A percentile compares a stretch with the other conserved stretches of the same genome.
These are phyloP conservation scores for Dicrurus megarhynchus DNA, from an alignment of 2,113 vertebrate genomes.

Conservation along the genomic window DNA sequence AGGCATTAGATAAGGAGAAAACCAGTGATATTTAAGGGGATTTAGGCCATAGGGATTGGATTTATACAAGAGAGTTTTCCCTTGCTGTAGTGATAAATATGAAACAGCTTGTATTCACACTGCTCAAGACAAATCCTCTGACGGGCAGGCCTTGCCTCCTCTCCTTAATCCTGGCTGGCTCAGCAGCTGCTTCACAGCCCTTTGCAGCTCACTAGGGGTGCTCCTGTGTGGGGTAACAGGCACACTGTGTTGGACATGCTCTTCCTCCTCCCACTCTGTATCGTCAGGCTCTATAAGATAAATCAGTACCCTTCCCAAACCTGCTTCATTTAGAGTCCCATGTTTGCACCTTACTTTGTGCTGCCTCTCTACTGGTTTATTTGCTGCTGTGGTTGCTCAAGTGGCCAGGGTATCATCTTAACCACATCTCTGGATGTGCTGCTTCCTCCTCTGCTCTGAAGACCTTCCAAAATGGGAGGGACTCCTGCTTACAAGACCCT, in stretches of 20 bases:
- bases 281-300: not conserved
- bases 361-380: not conserved
- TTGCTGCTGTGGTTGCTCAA: not conserved
- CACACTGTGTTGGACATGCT: fast-evolving
- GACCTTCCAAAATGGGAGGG: not conserved
- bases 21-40: not conserved
- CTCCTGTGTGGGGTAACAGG: not conserved
- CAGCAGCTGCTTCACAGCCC: not conserved
- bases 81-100: not conserved
- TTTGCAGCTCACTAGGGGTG: not conserved
- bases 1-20: not conserved
- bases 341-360: not conserved
- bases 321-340: fast-evolving
- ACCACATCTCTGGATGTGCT: not conserved
- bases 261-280: not conserved
- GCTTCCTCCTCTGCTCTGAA: not conserved
- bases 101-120: not conserved
- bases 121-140: not conserved
- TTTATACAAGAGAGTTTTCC: not conserved
- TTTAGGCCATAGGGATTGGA: not conserved
- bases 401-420: not conserved
- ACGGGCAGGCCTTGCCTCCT: not conserved
- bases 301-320: not conserved
- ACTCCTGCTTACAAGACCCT: not conserved
- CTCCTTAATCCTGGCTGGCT: not conserved